Evolutionary conservation across 1,140 invertebrate species (phyloP).

Genomic region (Anthonomus grandis): DNA sequence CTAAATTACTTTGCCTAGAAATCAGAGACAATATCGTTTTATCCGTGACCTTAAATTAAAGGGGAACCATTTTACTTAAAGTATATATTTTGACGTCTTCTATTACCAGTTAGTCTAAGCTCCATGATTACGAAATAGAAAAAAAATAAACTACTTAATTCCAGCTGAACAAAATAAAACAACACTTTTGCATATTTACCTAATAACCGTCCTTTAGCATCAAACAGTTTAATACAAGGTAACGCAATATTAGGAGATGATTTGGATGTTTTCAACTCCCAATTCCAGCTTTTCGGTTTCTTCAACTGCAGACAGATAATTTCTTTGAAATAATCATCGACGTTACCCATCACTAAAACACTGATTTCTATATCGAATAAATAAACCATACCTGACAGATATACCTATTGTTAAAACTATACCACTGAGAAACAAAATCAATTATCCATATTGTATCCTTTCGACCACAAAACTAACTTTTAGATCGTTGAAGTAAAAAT

Average conservation of each 20-base stretch:
- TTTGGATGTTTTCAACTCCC: conserved; percentile 54
- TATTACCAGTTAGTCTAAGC: background rate
- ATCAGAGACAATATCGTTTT: too few relatives aligned
- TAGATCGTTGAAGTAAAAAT: background rate
- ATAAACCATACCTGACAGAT: background rate
- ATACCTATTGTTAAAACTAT: too few relatives aligned
- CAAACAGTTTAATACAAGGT: conserved; percentile 52
- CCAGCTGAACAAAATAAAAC: background rate
- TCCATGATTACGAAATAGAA: background rate
- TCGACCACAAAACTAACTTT: too few relatives aligned
- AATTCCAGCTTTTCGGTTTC: conserved; percentile 54
- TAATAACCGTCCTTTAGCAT: conserved; percentile 50
- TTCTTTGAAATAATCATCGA: conserved; percentile 33
- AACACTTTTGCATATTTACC: conserved; percentile 8
- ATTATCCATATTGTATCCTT: too few relatives aligned
- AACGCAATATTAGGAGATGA: conserved; percentile 52
- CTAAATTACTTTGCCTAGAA: too few relatives aligned
- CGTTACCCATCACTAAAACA: conserved; percentile 13
- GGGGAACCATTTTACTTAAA: too few relatives aligned
- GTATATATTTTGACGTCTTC: too few relatives aligned
- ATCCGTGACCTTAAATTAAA: too few relatives aligned
- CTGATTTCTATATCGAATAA: background rate
- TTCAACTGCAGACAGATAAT: conserved; percentile 49
- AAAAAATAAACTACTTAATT: conserved; percentile 1
- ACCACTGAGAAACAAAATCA: too few relatives aligned